Evolutionary conservation across 2,113 vertebrate species (phyloP).

Genomic region (Bubo bubo): DNA sequence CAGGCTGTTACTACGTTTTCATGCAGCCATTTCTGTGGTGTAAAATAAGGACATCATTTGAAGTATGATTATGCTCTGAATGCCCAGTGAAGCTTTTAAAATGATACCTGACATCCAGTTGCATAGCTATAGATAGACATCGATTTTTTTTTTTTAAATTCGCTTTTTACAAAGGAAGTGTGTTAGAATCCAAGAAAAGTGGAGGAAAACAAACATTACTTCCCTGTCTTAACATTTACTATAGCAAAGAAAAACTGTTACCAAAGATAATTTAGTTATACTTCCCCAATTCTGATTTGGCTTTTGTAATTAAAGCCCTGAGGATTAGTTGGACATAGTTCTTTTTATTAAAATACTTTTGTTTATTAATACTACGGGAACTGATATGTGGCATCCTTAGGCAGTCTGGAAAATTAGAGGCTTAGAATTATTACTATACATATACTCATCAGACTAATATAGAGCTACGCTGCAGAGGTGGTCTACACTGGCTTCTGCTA

Average conservation of each 20-base stretch:
- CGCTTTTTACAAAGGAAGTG: background rate
- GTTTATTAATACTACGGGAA: background rate
- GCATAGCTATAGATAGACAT: background rate
- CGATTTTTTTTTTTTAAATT: background rate
- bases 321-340: background rate
- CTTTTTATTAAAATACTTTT: background rate
- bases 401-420: background rate
- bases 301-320: background rate
- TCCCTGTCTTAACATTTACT: background rate
- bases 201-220: background rate
- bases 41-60: slow-evolving; percentile 42
- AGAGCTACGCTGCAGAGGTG: background rate
- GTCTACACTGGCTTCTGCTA: background rate
- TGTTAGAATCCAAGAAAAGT: background rate
- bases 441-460: background rate
- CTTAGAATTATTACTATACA: background rate
- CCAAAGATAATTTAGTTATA: background rate
- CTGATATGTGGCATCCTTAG: background rate
- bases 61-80: slow-evolving; percentile 39
- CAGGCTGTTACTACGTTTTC: background rate
- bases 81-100: slow-evolving; percentile 40
- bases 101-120: slow-evolving; percentile 23
- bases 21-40: background rate
- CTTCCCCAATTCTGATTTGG: background rate
- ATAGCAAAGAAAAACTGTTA: background rate